phyloP scores from a whole-genome alignment of 2,888 invertebrate species.

The Trissolcus brochymenae region DNA sequence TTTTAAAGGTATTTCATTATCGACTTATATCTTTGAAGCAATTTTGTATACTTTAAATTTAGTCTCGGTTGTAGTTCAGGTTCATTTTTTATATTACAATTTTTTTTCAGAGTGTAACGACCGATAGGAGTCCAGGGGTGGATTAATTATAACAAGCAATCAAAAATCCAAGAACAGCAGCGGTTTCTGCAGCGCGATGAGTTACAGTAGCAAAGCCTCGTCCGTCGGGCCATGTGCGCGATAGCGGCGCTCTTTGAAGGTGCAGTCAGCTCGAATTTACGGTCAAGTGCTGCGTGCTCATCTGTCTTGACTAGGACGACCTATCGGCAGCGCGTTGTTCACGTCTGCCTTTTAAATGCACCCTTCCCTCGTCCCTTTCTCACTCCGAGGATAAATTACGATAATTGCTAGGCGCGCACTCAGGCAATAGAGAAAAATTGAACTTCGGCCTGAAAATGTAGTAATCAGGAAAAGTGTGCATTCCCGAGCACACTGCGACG shows the following conservation, averaged over 20 bases:
- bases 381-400: slow-evolving; percentile 44
- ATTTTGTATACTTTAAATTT: not conserved
- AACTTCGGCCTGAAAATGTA: too few relatives aligned
- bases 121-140: not conserved
- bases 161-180: slow-evolving; percentile 18
- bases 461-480: too few relatives aligned
- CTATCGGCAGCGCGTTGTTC: slow-evolving; percentile 28
- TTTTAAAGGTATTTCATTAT: too few relatives aligned
- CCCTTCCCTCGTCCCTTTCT: slow-evolving; percentile 12
- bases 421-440: too few relatives aligned
- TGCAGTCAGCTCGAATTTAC: slow-evolving; percentile 59
- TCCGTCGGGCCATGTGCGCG: slow-evolving; percentile 72
- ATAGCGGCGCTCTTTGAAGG: slow-evolving; percentile 73
- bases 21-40: too few relatives aligned
- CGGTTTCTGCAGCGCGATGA: slow-evolving; percentile 16
- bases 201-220: slow-evolving; percentile 19
- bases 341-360: slow-evolving; percentile 20
- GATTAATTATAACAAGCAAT: slow-evolving; percentile 32
- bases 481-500: too few relatives aligned
- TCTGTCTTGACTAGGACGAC: slow-evolving; percentile 21
- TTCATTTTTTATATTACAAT: not conserved
- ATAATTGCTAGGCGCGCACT: too few relatives aligned
- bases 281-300: slow-evolving; percentile 64
- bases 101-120: not conserved
- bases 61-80: not conserved